These are phyloP conservation scores for Pogonomyrmex californicus DNA, from an alignment of 1,140 invertebrate genomes.

Conservation along the genomic window DNA sequence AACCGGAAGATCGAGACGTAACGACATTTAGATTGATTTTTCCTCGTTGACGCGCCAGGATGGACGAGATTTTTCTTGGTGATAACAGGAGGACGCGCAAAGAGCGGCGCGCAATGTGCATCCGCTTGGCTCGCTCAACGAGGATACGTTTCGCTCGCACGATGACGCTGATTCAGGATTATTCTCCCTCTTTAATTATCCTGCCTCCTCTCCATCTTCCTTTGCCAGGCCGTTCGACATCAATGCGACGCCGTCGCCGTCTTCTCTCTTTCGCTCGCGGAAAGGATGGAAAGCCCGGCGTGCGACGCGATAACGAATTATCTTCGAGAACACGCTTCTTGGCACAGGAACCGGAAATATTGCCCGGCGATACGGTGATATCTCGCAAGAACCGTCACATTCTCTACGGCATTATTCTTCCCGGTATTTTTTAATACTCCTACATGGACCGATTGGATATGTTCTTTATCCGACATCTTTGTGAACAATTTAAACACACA, in stretches of 20 bases:
- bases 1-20: conserved; percentile 32
- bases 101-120: conserved; percentile 71
- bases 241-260: conserved; percentile 55
- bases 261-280: conserved; percentile 71
- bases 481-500: not conserved
- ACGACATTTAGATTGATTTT: conserved; percentile 53
- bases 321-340: conserved; percentile 82
- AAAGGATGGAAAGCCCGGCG: conserved; percentile 67
- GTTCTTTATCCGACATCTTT: not conserved
- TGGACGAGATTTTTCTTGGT: conserved; percentile 56
- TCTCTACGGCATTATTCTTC: conserved; percentile 55
- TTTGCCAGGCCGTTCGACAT: conserved; percentile 38
- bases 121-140: conserved; percentile 67
- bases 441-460: conserved; percentile 16
- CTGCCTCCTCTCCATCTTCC: conserved; percentile 62
- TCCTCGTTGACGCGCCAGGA: conserved; percentile 39
- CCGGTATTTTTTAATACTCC: conserved; percentile 31
- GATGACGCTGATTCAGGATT: conserved; percentile 76
- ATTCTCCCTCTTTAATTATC: conserved; percentile 75
- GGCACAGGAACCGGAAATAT: conserved; percentile 84
- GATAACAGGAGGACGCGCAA: conserved; percentile 60
- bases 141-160: conserved; percentile 70
- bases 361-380: conserved; percentile 78
- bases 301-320: conserved; percentile 79
- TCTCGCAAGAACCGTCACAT: conserved; percentile 78